phyloP scores from a whole-genome alignment of 2,888 invertebrate species.

The Acanthosepion esculentum region DNA sequence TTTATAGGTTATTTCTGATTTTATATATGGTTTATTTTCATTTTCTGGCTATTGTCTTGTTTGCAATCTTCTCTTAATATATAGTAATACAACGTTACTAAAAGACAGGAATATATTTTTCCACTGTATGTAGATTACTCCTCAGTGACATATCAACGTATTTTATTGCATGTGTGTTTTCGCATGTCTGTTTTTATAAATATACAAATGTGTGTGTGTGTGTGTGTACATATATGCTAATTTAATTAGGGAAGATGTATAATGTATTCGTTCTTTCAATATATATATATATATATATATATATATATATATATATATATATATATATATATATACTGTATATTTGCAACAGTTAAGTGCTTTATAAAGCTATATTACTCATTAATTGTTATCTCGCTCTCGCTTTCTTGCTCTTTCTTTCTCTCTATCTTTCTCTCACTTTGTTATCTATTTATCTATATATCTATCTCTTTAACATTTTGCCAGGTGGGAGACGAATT shows the following conservation, averaged over 20 bases:
- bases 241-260: background rate
- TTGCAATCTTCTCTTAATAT: too few relatives aligned
- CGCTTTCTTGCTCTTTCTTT: background rate
- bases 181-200: background rate
- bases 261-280: background rate
- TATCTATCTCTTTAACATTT: background rate
- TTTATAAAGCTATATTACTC: background rate
- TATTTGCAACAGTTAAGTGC: background rate
- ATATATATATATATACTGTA: background rate
- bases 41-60: too few relatives aligned
- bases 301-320: background rate
- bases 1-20: too few relatives aligned
- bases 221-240: background rate
- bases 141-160: background rate
- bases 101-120: background rate
- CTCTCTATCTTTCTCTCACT: background rate
- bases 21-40: too few relatives aligned
- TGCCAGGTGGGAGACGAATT: background rate
- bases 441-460: background rate
- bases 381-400: background rate
- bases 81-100: background rate
- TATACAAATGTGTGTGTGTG: background rate
- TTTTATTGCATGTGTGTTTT: background rate
- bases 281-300: background rate
- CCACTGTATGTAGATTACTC: background rate